Percentiles rank a stretch among this genome's conserved stretches.
These are phyloP conservation scores for Stomorhina lunata DNA, from an alignment of 2,888 invertebrate species.

Conservation along the genomic window DNA sequence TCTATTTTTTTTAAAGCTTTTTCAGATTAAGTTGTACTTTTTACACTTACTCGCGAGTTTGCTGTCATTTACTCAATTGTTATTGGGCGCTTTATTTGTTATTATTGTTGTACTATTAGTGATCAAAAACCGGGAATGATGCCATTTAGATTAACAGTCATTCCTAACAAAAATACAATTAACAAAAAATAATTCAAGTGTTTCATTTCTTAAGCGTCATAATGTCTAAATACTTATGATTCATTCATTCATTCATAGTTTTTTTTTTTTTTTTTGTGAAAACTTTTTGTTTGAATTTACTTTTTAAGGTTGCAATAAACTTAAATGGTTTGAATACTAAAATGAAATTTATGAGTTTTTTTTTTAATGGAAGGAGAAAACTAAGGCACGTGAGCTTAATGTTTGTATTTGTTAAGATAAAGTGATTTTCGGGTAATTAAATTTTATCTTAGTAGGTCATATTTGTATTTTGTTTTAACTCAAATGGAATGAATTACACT, in stretches of 20 bases:
- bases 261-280: not conserved
- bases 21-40: constrained; percentile 3
- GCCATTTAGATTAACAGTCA: constrained; percentile 32
- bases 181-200: not conserved
- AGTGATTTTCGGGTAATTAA: no score
- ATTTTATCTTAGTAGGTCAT: no score
- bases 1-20: not conserved
- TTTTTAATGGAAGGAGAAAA: not conserved
- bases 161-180: not conserved
- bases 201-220: constrained; percentile 31
- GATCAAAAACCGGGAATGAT: constrained; percentile 30
- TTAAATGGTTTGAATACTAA: constrained; percentile 4
- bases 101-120: not conserved
- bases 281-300: not conserved
- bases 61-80: no score
- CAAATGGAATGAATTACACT: no score
- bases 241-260: constrained; percentile 29
- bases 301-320: constrained; percentile 20
- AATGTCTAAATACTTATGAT: constrained; percentile 27
- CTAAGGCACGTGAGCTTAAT: not conserved
- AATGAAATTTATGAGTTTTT: not conserved
- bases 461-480: no score
- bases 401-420: no score
- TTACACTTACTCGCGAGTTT: not conserved
- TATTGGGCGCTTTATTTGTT: no score